Evolutionary conservation across 2,113 vertebrate genomes (phyloP), one percentile per base, ranked within the genome.

Genomic region (Hyperoodon ampullatus): DNA sequence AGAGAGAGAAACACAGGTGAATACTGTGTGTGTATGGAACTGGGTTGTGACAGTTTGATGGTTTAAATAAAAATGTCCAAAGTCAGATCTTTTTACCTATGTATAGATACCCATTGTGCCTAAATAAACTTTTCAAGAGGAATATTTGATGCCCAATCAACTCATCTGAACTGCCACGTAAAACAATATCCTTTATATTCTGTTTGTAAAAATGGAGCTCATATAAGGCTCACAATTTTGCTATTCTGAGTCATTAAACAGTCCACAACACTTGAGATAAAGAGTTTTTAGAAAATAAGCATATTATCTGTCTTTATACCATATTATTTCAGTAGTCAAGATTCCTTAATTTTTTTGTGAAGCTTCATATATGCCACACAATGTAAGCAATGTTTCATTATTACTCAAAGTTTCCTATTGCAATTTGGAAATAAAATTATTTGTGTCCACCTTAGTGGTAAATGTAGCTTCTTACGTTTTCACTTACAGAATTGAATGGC

Each of bases 401-500:
- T 71, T 87, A 70, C 19, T 5, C 15, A 47, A 81, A 44, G 8
- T 68, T 92, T 90, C 35, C 65, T 80, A 70, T 6, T 68, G 8
- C 1, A 61, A 77, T 95, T 89, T 95, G 18, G 60, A 93, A 94
- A 95, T 85, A 80, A 95, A 78, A 91, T 84, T 60, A 74, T 80
- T 44, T 39, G 2, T 55, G 58, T 47, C 23, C 4, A 80, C 9
- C 24, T 47, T 72, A 83, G 55, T 58, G 33, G 80, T 28, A 88
- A 95, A 61, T 35, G 18, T 18, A 86, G 24, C 18, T 81, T 86
- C 39, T 47, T 88, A 50, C 0, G 42, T 63, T 92, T 96, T 82
- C 68, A 87, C 66, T 82, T 24, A 77, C 1, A 90, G 47, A 71
- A 61, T 39, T 90, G 12, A 94, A 68, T 33, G 23, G 3, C 10